phyloP scores from a whole-genome alignment of 2,888 invertebrate species.

The Halictus quadricinctus region DNA sequence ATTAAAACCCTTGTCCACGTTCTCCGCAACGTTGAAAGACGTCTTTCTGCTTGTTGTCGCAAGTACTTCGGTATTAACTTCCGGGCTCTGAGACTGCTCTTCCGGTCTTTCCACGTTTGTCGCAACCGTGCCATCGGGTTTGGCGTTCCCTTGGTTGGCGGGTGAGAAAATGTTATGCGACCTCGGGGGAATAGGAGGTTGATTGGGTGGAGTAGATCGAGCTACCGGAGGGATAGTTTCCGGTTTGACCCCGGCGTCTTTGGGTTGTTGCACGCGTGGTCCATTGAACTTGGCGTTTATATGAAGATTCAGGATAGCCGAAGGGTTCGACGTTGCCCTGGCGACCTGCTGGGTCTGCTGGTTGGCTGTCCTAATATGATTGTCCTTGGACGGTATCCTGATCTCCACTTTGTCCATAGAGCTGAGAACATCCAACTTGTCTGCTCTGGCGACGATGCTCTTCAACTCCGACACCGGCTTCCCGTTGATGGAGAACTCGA shows the following conservation, averaged over 20 bases:
- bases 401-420: constrained; percentile 71
- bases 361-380: neutral
- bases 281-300: constrained; percentile 64
- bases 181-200: neutral
- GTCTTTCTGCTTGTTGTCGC: neutral
- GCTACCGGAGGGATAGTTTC: neutral
- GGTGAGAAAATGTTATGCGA: neutral
- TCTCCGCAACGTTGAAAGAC: neutral
- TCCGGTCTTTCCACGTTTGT: neutral
- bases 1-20: neutral
- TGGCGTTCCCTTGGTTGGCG: neutral
- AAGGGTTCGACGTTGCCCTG: neutral
- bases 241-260: constrained; percentile 9
- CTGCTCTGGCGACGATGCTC: constrained; percentile 56
- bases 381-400: constrained; percentile 51
- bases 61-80: neutral
- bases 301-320: constrained; percentile 55
- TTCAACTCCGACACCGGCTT: constrained; percentile 64
- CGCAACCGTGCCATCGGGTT: too few species aligned
- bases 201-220: neutral
- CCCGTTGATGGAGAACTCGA: constrained; percentile 72
- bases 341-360: neutral
- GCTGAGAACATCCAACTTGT: constrained; percentile 65
- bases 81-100: too few species aligned
- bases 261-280: neutral